A percentile compares a stretch with the other conserved stretches of the same genome.
Evolutionary conservation across 2,113 vertebrate species (phyloP).

Genomic region (Nibea albiflora): DNA sequence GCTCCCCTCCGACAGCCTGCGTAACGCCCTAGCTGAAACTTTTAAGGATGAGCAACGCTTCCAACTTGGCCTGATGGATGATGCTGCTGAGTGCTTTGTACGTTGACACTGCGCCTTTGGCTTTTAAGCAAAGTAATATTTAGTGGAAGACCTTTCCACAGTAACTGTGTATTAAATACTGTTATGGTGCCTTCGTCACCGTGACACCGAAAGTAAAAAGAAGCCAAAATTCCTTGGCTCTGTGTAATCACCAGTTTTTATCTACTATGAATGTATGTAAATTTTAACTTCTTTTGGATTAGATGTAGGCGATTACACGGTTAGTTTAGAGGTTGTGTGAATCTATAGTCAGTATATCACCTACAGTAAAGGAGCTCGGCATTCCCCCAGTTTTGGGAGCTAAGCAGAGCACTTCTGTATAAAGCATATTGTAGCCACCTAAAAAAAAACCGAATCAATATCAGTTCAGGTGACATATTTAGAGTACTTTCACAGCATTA

Average conservation of each 20-base stretch:
- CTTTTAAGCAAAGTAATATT: slow-evolving; percentile 32
- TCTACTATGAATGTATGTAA: not conserved
- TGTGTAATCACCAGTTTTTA: not conserved
- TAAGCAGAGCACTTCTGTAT: too few species aligned
- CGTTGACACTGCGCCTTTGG: slow-evolving; percentile 65
- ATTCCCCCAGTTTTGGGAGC: too few species aligned
- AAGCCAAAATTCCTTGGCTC: not conserved
- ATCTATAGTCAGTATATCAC: too few species aligned
- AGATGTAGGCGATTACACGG: too few species aligned
- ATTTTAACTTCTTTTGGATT: not conserved
- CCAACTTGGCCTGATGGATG: slow-evolving; percentile 98
- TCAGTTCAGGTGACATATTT: too few species aligned
- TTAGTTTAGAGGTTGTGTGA: too few species aligned
- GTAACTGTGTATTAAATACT: slow-evolving; percentile 15
- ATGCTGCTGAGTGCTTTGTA: slow-evolving; percentile 98
- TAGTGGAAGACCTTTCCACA: slow-evolving; percentile 14
- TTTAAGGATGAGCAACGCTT: slow-evolving; percentile 99
- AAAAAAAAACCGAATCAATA: too few species aligned
- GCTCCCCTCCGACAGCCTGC: slow-evolving; percentile 93
- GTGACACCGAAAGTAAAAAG: slow-evolving; percentile 5
- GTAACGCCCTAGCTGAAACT: slow-evolving; percentile 95
- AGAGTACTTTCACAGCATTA: too few species aligned
- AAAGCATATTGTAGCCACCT: too few species aligned
- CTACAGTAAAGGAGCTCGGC: too few species aligned
- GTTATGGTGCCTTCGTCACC: slow-evolving; percentile 2